Conservation (phyloP, 2,888 invertebrate genomes). For the Phyllotreta striolata region DNA sequence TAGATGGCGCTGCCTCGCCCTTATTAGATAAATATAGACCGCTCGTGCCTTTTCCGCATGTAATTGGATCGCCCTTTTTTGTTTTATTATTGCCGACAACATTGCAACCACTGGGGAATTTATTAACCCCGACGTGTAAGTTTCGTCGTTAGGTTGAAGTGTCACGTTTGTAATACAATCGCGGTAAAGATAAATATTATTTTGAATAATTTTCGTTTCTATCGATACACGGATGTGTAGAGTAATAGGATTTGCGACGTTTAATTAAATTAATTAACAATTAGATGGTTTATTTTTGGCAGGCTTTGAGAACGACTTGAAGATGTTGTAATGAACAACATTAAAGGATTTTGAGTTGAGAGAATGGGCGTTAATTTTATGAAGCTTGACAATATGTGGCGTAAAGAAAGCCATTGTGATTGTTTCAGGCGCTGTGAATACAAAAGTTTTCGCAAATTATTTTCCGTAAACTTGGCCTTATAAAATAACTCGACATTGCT, state of each 20-base stretch:
- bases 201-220: no score
- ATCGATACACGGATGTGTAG: neutral
- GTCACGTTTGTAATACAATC: constrained; percentile 1
- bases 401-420: neutral
- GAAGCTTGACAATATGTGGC: constrained; percentile 3
- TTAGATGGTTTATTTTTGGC: neutral
- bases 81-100: constrained; percentile 31
- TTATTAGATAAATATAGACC: constrained; percentile 25
- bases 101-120: constrained; percentile 24
- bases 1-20: constrained; percentile 27
- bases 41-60: constrained; percentile 30
- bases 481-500: no score
- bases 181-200: neutral
- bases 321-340: no score
- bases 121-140: constrained; percentile 19
- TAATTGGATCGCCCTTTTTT: constrained; percentile 37
- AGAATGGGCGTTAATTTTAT: no score
- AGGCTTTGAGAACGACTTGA: no score
- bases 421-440: neutral
- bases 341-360: no score
- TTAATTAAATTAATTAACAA: constrained; percentile 1
- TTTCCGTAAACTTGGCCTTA: no score
- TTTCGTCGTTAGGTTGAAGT: constrained; percentile 5
- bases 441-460: no score
- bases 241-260: no score